A percentile compares a stretch with the other conserved stretches of the same genome.
These are phyloP conservation scores for Marmota monax DNA, from an alignment of 2,113 vertebrate genomes.

Conservation along the genomic window DNA sequence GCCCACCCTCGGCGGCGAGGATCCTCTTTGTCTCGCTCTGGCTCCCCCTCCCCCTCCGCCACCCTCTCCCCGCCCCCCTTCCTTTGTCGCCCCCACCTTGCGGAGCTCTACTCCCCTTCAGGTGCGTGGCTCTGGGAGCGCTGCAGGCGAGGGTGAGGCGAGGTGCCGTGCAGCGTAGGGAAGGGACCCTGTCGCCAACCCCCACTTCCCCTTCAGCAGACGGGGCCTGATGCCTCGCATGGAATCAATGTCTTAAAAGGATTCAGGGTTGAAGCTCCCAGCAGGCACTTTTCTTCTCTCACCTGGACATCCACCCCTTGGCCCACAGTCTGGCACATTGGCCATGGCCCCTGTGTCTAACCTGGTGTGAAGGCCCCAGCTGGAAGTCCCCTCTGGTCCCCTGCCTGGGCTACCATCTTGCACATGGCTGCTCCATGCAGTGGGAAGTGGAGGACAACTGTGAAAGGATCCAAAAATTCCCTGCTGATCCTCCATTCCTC, in stretches of 20 bases:
- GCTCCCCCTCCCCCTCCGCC: background rate
- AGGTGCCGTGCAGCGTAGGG: background rate
- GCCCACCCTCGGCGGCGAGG: constrained; percentile 59
- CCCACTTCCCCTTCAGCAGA: background rate
- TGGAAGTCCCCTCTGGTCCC: background rate
- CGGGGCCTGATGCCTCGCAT: background rate
- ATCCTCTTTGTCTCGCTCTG: constrained; percentile 63
- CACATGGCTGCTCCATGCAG: background rate
- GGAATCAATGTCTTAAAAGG: constrained; percentile 5
- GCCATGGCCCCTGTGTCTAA: background rate
- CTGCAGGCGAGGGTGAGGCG: background rate
- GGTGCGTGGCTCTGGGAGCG: background rate
- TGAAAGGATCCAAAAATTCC: background rate
- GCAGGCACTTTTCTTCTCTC: background rate
- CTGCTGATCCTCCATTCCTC: background rate
- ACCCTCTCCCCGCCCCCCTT: fast-evolving
- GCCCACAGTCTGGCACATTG: background rate
- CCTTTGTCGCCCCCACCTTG: background rate
- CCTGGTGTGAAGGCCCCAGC: background rate
- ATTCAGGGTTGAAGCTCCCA: background rate
- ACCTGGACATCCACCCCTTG: background rate
- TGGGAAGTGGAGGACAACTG: background rate
- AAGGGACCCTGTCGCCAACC: background rate
- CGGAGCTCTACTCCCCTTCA: background rate
- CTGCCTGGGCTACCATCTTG: background rate